phyloP scores from a whole-genome alignment of 1,140 invertebrate species.

The Brachionus rubens region DNA sequence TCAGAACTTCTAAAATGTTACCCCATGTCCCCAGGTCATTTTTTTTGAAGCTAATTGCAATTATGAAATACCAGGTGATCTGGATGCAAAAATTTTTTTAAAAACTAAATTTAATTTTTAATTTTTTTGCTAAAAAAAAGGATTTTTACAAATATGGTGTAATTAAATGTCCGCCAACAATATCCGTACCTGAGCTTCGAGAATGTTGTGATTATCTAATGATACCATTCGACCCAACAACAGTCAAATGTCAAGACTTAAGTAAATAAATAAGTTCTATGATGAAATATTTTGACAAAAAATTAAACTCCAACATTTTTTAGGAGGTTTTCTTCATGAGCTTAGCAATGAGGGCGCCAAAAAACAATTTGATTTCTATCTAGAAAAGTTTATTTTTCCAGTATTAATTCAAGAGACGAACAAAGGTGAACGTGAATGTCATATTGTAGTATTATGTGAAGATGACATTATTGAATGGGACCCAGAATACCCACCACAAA shows the following conservation, averaged over 20 bases:
- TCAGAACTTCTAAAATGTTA: too few relatives aligned
- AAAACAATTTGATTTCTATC: slow-evolving; percentile 89
- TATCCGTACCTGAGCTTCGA: slow-evolving; percentile 84
- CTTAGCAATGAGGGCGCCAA: slow-evolving; percentile 96
- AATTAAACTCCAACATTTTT: neutral
- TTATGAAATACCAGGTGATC: too few relatives aligned
- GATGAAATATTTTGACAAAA: slow-evolving; percentile 49
- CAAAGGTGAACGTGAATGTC: slow-evolving; percentile 65
- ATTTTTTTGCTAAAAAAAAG: slow-evolving; percentile 47
- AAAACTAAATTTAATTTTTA: neutral
- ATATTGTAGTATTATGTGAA: slow-evolving; percentile 88
- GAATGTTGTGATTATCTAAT: slow-evolving; percentile 98
- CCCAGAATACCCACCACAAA: slow-evolving; percentile 96
- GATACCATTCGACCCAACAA: slow-evolving; percentile 92
- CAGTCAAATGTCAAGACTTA: slow-evolving; percentile 89
- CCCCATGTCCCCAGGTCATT: too few relatives aligned
- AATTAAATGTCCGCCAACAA: slow-evolving; percentile 78
- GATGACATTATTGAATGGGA: slow-evolving; percentile 97
- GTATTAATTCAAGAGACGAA: slow-evolving; percentile 49
- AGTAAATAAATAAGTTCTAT: slow-evolving; percentile 64
- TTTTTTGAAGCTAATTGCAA: too few relatives aligned
- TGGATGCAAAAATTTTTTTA: too few relatives aligned
- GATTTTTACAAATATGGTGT: slow-evolving; percentile 88
- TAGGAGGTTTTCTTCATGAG: slow-evolving; percentile 91
- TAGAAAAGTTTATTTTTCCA: slow-evolving; percentile 68